Conservation (phyloP, 92 coral and sea anemone species). For the Palythoa grandis region DNA sequence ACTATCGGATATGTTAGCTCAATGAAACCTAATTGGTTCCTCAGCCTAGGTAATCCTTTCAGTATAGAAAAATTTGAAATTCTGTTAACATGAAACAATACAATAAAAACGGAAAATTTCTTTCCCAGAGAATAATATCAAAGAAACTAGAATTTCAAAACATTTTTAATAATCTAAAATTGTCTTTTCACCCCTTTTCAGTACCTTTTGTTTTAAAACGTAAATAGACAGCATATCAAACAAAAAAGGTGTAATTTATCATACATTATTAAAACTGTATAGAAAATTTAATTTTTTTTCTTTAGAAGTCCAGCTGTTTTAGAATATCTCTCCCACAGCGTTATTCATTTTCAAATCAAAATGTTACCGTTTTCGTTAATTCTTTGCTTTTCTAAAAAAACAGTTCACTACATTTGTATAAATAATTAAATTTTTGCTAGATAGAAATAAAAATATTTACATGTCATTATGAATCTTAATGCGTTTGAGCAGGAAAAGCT, state of each 20-base stretch:
- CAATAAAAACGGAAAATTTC: neutral
- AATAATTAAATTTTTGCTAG: neutral
- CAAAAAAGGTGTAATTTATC: neutral
- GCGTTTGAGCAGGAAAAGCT: neutral
- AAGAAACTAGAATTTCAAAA: neutral
- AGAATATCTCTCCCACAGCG: neutral
- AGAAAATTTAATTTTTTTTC: neutral
- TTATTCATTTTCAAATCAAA: neutral
- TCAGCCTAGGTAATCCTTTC: no score
- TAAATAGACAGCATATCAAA: conserved; percentile 13
- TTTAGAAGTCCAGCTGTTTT: conserved; percentile 19
- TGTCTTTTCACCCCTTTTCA: neutral
- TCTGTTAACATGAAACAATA: neutral
- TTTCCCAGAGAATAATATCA: neutral
- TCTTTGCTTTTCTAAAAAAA: neutral
- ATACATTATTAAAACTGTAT: neutral
- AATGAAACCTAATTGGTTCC: no score
- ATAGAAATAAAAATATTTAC: neutral
- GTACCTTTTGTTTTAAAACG: neutral
- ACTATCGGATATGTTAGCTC: no score
- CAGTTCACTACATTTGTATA: neutral
- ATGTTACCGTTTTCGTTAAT: neutral
- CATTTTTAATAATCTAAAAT: neutral
- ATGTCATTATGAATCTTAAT: neutral
- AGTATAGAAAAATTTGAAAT: no score